phyloP scores from a whole-genome alignment of 2,888 invertebrate species.

The Scaptomyza parva region DNA sequence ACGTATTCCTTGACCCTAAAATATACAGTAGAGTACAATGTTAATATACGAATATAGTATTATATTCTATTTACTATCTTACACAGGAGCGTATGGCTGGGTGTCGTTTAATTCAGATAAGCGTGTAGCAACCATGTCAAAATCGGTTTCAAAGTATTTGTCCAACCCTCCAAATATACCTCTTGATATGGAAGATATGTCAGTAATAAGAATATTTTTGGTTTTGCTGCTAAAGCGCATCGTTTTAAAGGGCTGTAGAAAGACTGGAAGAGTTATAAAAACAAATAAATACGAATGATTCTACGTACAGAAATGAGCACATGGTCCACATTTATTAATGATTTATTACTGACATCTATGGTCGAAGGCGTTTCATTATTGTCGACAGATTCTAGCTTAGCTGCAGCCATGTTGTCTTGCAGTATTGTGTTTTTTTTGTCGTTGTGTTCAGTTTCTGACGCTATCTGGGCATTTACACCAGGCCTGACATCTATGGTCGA shows the following conservation, averaged over 20 bases:
- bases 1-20: slow-evolving; percentile 52
- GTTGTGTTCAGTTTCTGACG: no score
- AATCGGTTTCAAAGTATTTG: slow-evolving; percentile 10
- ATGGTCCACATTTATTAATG: slow-evolving; percentile 5
- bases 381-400: no score
- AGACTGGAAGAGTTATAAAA: no score
- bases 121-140: slow-evolving; percentile 21
- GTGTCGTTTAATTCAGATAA: slow-evolving; percentile 35
- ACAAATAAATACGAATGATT: not conserved
- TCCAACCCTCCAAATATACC: slow-evolving; percentile 63
- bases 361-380: no score
- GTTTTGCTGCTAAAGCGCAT: slow-evolving; percentile 12
- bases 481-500: no score
- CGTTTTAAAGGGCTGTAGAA: slow-evolving; percentile 52
- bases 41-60: not conserved
- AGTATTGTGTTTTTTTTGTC: no score
- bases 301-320: slow-evolving; percentile 24
- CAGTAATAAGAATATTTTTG: slow-evolving; percentile 46
- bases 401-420: no score
- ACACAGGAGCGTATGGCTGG: slow-evolving; percentile 56
- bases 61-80: not conserved
- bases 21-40: not conserved
- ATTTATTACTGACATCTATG: no score
- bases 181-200: slow-evolving; percentile 36
- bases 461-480: no score